Evolutionary conservation across 2,797 vertebrate species (phyloP), one percentile per base, ranked within the genome.

Genomic region (Protonibea diacanthus): DNA sequence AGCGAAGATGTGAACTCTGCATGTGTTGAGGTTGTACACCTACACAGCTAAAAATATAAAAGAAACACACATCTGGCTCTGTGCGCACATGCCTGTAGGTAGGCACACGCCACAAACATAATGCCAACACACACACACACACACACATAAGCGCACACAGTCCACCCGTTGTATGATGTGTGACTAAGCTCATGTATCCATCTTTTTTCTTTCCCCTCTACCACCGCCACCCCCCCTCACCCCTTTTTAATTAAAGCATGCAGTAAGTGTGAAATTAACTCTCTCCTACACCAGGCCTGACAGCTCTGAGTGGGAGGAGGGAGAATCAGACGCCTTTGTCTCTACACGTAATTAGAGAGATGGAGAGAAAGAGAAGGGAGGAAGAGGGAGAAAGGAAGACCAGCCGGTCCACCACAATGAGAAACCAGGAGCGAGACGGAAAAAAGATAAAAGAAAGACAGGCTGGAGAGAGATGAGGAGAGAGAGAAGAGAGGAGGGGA

Each of bases 251-350:
- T 95, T 95, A 96, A 95, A 95, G 93, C 95, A 95, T 94, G 95
- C 94, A 95, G 93, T 94, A 94, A 94, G 94, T 95, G 95, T 96
- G 95, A 96, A 95, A 95, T 95, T 94, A 95, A 95, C 95, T 95
- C 94, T 95, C 94, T 95, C 94, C 93, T 94, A 93, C 93, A 92
- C 91, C 70, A 84, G 87, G 90, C 91, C 95, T 95, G 94, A 94
- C 93, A 92, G 93, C 94, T 93, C 91, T 80, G 90, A 95, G 94
- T 94, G 92, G 94, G 94, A 94, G 94, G 93, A 92, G 88, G 91
- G 89, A 91, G 89, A 94, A 93, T 93, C 92, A 90, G 88, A 90
- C 82, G 91, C 91, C 92, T 95, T 95, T 95, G 94, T 95, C 94
- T 95, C 91, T 80, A 59, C 88, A 86, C 87, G 74, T 95, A 95